Percentiles rank a stretch among this genome's conserved stretches.
These are phyloP conservation scores for Melanocharis versteri DNA, from an alignment of 2,113 vertebrate genomes.

Conservation along the genomic window DNA sequence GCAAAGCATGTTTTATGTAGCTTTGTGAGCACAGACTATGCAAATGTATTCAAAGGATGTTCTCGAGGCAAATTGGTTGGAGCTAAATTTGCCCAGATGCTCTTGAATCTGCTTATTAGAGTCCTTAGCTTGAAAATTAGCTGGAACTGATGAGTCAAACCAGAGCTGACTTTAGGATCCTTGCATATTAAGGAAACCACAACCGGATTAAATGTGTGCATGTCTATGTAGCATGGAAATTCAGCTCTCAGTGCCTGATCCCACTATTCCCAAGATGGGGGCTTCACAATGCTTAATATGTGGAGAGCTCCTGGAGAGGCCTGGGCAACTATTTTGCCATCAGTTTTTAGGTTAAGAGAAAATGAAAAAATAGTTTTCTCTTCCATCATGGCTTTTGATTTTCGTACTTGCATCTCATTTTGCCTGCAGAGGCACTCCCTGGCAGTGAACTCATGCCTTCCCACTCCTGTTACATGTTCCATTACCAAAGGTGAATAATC, in stretches of 20 bases:
- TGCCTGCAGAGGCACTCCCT: background rate
- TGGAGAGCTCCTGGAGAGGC: background rate
- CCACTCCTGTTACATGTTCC: conserved; percentile 35
- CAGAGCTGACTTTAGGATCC: conserved; percentile 12
- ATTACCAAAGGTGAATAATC: conserved; percentile 56
- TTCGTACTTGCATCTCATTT: background rate
- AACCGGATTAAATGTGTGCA: background rate
- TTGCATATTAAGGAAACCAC: conserved; percentile 11
- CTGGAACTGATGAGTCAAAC: conserved; percentile 31
- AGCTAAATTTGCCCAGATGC: conserved; percentile 49
- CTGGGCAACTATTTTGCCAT: background rate
- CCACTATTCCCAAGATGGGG: background rate
- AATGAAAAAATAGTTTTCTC: background rate
- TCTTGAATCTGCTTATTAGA: conserved; percentile 38
- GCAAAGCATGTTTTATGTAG: background rate
- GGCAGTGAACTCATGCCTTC: conserved; percentile 6
- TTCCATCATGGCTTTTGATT: background rate
- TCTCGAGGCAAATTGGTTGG: conserved; percentile 39
- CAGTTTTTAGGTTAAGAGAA: background rate
- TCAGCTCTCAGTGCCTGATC: background rate
- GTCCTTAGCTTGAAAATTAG: conserved; percentile 37
- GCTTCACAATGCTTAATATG: background rate
- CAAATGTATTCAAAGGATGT: conserved; percentile 49
- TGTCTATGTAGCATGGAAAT: background rate
- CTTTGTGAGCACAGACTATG: conserved; percentile 2